Percentiles rank a stretch among this genome's conserved stretches.
Conservation (phyloP, 2,888 invertebrate genomes). For the Calameuta pallipes region DNA sequence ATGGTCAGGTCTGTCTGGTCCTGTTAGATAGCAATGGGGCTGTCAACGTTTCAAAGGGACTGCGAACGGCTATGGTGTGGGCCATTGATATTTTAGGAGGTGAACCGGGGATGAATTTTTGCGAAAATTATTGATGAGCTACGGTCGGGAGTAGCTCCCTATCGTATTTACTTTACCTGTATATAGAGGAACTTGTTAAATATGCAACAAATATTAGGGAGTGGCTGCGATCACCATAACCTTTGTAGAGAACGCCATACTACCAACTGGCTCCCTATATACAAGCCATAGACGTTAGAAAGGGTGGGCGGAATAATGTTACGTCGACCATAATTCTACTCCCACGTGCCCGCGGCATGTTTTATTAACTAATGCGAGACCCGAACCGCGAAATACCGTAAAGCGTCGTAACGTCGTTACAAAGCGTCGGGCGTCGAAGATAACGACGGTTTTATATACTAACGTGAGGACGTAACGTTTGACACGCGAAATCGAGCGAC, state of each 20-base stretch:
- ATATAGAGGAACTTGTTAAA: conserved; percentile 31
- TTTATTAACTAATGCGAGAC: neutral
- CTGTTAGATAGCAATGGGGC: neutral
- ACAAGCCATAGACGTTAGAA: neutral
- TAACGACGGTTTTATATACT: neutral
- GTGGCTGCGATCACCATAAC: conserved; percentile 37
- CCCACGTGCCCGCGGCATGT: neutral
- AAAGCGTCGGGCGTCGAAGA: neutral
- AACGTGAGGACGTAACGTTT: neutral
- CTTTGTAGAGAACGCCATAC: conserved; percentile 36
- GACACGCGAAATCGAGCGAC: neutral
- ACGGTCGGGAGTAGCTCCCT: neutral
- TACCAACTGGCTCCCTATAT: conserved; percentile 16
- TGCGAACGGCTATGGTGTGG: neutral
- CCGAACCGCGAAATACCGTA: neutral
- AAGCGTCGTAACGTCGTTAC: neutral
- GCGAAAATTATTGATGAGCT: conserved; percentile 6
- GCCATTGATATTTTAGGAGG: neutral
- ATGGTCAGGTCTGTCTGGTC: neutral
- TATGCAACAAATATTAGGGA: conserved; percentile 39
- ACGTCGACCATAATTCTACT: neutral
- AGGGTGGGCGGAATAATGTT: neutral
- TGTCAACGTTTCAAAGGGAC: neutral
- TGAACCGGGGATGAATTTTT: neutral
- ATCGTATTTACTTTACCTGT: neutral